Base-by-base conservation (phyloP, 2,888 invertebrate genomes). In the Physocephala rufipes region DNA sequence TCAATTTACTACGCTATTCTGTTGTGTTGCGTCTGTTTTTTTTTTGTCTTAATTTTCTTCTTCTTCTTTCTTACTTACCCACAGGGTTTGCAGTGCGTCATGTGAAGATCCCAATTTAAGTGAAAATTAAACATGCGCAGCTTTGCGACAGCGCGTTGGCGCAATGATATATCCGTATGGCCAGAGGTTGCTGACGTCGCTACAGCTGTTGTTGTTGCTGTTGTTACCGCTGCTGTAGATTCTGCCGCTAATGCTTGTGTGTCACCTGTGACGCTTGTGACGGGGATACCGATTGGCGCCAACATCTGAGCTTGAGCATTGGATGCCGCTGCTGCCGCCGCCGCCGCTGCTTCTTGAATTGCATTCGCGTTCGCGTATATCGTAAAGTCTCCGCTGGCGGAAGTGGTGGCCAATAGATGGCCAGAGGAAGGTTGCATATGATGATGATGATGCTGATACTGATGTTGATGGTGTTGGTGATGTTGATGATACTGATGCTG, bases 1-100 rank as follows among this genome's bases (percentile, higher is more conserved):
- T 63, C n/a, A 36, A 12, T 63, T 24, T 45, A 45, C 16, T n/a
- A 43, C 26, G 13, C 19, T 59, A 26, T 1, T 43, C 45, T 62
- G 4, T 15, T 26, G 36, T 55, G 5, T 13, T 45, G 59, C 43
- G 47, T 19, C 24, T 51, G 15, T 45, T 62, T 69, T 69, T 53
- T 2, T 12, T 28, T 61, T 4, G 28, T 2, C 45, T 51, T 69
- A 64, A 28, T 65, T 70, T 28, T 58, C 1, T 13, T 1, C 26
- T 16, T 13, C 28, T 1, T 16, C 28, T 1, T 58, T 36, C 16
- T 19, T 19, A 85, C 86, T 83, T 78, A 86, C 86, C 86, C 86
- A 77, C 86, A 86, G 65, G 86, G 86, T 72, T 86, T 86, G 79
- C 86, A 86, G 75, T 86, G 86, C 80, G 85, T 86, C 86, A 86